These are phyloP conservation scores for Sinocyclocheilus rhinocerous DNA, from an alignment of 2,113 vertebrate genomes.

Conservation along the genomic window DNA sequence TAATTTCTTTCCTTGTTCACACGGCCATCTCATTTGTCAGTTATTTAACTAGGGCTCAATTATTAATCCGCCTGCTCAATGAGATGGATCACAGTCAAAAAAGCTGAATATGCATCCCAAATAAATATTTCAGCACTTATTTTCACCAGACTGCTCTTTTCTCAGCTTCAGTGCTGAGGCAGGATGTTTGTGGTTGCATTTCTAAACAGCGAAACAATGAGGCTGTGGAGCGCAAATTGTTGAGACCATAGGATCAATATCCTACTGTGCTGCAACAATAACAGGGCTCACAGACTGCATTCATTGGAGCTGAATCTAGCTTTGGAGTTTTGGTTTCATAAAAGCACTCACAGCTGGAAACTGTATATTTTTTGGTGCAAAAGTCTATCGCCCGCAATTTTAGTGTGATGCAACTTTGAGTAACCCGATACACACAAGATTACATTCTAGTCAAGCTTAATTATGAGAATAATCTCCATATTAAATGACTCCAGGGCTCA, in stretches of 20 bases:
- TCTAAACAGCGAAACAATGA: slow-evolving; percentile 7
- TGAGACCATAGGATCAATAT: slow-evolving; percentile 42
- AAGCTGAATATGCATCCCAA: slow-evolving; percentile 71
- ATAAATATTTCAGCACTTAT: slow-evolving; percentile 74
- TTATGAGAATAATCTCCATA: slow-evolving; percentile 43
- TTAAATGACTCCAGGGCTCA: slow-evolving; percentile 38
- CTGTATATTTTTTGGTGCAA: neutral
- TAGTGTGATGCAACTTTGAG: slow-evolving; percentile 48
- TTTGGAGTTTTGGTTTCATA: slow-evolving; percentile 7
- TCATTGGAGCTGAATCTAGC: neutral
- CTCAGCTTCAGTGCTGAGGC: slow-evolving; percentile 23
- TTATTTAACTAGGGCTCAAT: slow-evolving; percentile 70
- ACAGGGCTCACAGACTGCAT: slow-evolving; percentile 21
- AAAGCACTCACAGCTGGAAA: slow-evolving; percentile 32
- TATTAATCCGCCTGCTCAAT: slow-evolving; percentile 69
- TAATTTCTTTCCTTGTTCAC: slow-evolving; percentile 27
- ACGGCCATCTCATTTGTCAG: slow-evolving; percentile 53
- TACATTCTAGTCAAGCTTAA: slow-evolving; percentile 7
- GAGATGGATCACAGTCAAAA: slow-evolving; percentile 62
- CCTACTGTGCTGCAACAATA: slow-evolving; percentile 46
- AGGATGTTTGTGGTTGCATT: slow-evolving; percentile 13
- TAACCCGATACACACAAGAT: slow-evolving; percentile 25
- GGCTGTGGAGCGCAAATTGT: neutral
- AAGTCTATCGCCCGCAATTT: slow-evolving; percentile 6
- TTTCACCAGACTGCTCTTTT: slow-evolving; percentile 60